These are phyloP conservation scores for Protodeltote pygarga DNA, from an alignment of 2,888 invertebrate genomes.

Conservation along the genomic window DNA sequence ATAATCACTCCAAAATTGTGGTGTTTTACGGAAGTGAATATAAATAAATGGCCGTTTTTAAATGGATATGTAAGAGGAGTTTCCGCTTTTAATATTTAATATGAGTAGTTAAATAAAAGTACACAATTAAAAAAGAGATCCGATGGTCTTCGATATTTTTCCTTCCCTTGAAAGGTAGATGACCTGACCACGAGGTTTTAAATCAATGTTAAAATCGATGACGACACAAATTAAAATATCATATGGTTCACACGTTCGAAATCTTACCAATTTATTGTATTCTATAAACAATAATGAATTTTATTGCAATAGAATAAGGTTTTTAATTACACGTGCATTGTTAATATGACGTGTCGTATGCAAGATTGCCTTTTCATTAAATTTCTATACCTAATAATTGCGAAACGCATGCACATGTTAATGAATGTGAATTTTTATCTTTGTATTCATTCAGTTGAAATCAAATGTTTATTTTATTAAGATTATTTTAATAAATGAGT, in stretches of 20 bases:
- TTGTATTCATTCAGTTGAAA: too few species aligned
- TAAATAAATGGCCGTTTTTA: conserved; percentile 11
- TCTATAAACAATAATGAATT: too few species aligned
- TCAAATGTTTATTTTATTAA: too few species aligned
- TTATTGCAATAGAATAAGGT: too few species aligned
- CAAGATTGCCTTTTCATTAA: too few species aligned
- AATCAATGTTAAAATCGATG: conserved; percentile 14
- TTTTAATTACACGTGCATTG: too few species aligned
- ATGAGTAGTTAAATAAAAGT: conserved; percentile 4
- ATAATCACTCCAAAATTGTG: background rate
- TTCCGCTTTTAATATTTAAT: conserved; percentile 12
- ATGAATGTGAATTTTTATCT: too few species aligned
- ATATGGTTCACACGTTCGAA: conserved; percentile 21
- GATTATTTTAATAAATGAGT: too few species aligned
- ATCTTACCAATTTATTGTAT: too few species aligned
- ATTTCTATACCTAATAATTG: too few species aligned
- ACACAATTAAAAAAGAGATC: conserved; percentile 2
- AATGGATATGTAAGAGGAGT: conserved; percentile 7
- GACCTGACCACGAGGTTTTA: conserved; percentile 2
- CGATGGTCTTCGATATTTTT: background rate
- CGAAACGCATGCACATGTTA: too few species aligned
- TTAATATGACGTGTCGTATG: too few species aligned
- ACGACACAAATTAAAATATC: conserved; percentile 14
- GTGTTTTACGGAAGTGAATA: conserved; percentile 11
- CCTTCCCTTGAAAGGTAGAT: conserved; percentile 24